A percentile compares a stretch with the other conserved stretches of the same genome.
Evolutionary conservation across 2,113 vertebrate species (phyloP).

Genomic region (Amphilophus citrinellus): DNA sequence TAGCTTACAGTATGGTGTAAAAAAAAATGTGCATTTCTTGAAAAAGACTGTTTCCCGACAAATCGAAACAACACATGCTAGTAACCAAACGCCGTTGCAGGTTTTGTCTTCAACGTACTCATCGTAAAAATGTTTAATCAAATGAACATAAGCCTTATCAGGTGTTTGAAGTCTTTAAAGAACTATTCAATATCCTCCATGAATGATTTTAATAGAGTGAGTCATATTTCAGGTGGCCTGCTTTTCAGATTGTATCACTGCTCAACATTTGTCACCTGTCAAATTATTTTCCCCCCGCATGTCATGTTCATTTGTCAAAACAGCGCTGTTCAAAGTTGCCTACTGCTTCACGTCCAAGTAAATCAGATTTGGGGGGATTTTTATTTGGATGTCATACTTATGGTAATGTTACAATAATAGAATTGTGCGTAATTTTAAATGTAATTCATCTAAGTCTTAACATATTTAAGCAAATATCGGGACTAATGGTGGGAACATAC

Average conservation of each 20-base stretch:
- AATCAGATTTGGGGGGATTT: conserved; percentile 81
- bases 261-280: conserved; percentile 88
- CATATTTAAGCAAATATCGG: conserved; percentile 55
- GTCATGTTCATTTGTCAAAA: conserved; percentile 88
- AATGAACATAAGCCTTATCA: conserved; percentile 80
- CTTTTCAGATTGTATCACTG: conserved; percentile 85
- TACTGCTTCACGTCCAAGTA: conserved; percentile 68
- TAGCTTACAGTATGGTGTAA: not conserved
- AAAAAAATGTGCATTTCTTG: too few relatives aligned
- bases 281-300: conserved; percentile 85
- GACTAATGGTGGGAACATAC: conserved; percentile 55
- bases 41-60: conserved; percentile 20
- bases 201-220: conserved; percentile 87
- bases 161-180: conserved; percentile 84
- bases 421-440: conserved; percentile 66
- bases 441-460: conserved; percentile 72
- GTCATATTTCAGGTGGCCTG: conserved; percentile 85
- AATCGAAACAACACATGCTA: conserved; percentile 22
- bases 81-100: conserved; percentile 14
- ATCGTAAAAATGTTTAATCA: conserved; percentile 73
- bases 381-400: conserved; percentile 80
- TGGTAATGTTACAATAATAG: conserved; percentile 78
- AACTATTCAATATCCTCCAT: conserved; percentile 85
- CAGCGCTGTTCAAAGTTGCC: conserved; percentile 75
- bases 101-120: conserved; percentile 55